These are phyloP conservation scores for Zaprionus kolodkinae DNA, from an alignment of 1,140 invertebrate species.

Conservation along the genomic window DNA sequence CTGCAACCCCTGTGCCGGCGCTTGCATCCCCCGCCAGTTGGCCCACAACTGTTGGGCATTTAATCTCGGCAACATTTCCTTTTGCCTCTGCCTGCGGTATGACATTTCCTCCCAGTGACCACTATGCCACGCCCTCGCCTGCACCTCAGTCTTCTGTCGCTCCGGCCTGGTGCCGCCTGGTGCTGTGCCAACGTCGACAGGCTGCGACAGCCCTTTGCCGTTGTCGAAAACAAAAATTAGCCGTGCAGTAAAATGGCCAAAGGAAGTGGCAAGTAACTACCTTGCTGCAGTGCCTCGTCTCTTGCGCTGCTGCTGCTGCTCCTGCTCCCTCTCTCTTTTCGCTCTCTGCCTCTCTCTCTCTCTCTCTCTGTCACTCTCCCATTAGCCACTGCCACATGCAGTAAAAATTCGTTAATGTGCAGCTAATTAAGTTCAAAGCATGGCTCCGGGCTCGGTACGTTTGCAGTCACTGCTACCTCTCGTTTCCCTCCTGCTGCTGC, in stretches of 20 bases:
- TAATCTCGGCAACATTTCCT: constrained; percentile 79
- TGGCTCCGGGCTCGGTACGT: constrained; percentile 57
- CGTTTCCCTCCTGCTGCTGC: constrained; percentile 25
- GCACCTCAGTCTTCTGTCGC: neutral
- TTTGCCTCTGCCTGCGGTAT: constrained; percentile 64
- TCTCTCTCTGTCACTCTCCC: constrained; percentile 1
- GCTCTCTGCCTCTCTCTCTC: neutral
- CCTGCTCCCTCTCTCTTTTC: neutral
- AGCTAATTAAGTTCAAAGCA: constrained; percentile 83
- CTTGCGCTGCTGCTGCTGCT: constrained; percentile 13
- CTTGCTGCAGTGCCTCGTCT: constrained; percentile 64
- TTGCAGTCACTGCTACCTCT: constrained; percentile 36
- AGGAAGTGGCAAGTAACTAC: constrained; percentile 77
- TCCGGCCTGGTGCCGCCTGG: neutral
- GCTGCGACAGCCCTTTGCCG: constrained; percentile 59
- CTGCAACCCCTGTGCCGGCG: neutral
- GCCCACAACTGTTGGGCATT: constrained; percentile 56
- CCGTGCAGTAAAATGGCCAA: constrained; percentile 77
- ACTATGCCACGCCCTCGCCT: constrained; percentile 4
- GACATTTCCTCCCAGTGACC: constrained; percentile 72
- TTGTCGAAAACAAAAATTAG: constrained; percentile 81
- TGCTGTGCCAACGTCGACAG: neutral
- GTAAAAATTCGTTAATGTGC: constrained; percentile 82
- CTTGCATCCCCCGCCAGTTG: neutral
- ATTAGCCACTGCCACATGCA: constrained; percentile 58